Base-by-base conservation (phyloP, 2,888 invertebrate species). In the Pheosia gnoma region DNA sequence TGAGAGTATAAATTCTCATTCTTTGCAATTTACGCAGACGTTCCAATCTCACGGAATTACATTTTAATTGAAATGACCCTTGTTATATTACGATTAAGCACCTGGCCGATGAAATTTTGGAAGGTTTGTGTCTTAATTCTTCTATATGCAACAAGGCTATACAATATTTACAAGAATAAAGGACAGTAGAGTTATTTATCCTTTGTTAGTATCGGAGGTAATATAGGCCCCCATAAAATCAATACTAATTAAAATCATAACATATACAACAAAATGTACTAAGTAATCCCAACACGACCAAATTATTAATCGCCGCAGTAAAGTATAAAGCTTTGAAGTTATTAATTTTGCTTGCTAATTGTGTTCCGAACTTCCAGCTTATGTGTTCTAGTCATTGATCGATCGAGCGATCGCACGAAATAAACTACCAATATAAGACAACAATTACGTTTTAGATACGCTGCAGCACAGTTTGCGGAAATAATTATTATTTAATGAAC, bases 261-360 rank as follows among this genome's bases (percentile, higher is more conserved):
- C 25, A 25, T 25, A 25, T 25, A 25, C 25, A 25, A 25, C 25
- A 25, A 25, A 25, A 25, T 25, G 65, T 65, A 67, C 73, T 67
- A 68, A 73, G 63, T 59, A 62, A 62, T 60, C 65, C 61, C 67
- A 65, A 25, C 65, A 68, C 74, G 72, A 76, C 66, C 66, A 68
- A 70, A 76, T 75, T 70, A 65, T 71, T 69, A 68, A 74, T 73
- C 59, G 59, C 64, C 71, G 61, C 65, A 66, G 59, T 71, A 69
- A 72, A 77, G 74, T 74, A 70, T 76, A 66, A 76, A 75, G 68
- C 71, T 69, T 68, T 67, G 71, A 72, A 71, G 67, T 75, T 78
- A 74, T 75, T 76, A 76, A 79, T 79, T 79, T 72, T 72, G 62
- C 68, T 65, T 66, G 67, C 73, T 77, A 73, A 74, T 75, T 78